Evolutionary conservation across 1,140 invertebrate genomes (phyloP).

Genomic region (Tribolium madens): DNA sequence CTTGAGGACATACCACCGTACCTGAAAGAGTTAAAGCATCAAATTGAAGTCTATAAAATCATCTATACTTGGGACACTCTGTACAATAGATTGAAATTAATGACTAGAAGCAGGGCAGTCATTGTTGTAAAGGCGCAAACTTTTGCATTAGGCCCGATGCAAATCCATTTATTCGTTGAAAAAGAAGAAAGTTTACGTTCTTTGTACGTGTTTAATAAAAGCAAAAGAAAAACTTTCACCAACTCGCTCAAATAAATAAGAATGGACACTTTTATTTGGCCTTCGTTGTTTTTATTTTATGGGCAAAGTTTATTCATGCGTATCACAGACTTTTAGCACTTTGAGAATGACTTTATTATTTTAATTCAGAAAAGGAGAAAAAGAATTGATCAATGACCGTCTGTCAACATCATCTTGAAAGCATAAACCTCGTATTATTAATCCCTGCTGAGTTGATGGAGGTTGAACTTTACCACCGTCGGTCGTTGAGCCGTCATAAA

Average conservation of each 20-base stretch:
- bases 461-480: constrained; percentile 9
- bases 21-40: no score
- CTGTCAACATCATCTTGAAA: constrained; percentile 5
- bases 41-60: no score
- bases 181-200: constrained; percentile 32
- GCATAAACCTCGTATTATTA: constrained; percentile 19
- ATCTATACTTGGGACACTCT: no score
- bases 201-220: constrained; percentile 37
- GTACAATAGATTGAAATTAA: constrained; percentile 35
- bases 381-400: constrained; percentile 6
- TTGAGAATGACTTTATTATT: constrained; percentile 17
- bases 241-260: constrained; percentile 37
- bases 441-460: constrained; percentile 5
- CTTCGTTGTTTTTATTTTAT: constrained; percentile 30
- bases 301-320: constrained; percentile 32
- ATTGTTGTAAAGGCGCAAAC: constrained; percentile 31
- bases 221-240: constrained; percentile 4
- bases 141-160: constrained; percentile 33
- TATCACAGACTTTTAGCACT: constrained; percentile 28
- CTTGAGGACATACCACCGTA: no score
- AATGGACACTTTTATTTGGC: constrained; percentile 37
- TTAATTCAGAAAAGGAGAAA: neutral
- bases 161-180: constrained; percentile 27
- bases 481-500: constrained; percentile 7
- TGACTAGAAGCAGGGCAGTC: neutral